Percentiles rank a stretch among this genome's conserved stretches.
These are phyloP conservation scores for Alligator sinensis DNA, from an alignment of 2,113 vertebrate species.

Conservation along the genomic window DNA sequence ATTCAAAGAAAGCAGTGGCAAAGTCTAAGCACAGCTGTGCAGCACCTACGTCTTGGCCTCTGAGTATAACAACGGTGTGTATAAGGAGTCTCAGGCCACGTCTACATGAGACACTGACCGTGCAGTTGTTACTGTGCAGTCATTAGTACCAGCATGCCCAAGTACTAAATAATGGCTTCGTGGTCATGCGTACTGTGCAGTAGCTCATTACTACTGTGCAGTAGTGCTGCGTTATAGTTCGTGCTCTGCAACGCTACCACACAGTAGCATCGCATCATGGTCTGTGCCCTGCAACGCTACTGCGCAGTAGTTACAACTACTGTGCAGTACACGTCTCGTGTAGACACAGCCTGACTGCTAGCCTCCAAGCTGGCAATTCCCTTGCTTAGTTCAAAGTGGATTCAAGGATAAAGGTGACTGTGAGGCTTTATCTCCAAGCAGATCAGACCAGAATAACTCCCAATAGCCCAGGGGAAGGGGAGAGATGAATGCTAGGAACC, in stretches of 20 bases:
- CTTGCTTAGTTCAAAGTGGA: neutral
- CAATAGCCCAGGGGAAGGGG: neutral
- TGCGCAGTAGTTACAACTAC: no score
- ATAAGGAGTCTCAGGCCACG: neutral
- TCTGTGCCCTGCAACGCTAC: no score
- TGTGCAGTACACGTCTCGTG: no score
- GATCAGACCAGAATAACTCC: neutral
- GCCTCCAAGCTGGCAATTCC: neutral
- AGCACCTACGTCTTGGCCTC: neutral
- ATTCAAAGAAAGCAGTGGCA: neutral
- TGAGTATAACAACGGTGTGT: neutral
- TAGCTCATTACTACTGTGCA: no score
- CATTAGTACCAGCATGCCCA: neutral
- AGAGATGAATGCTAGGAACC: neutral
- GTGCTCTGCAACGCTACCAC: no score
- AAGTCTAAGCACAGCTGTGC: neutral
- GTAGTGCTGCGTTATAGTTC: no score
- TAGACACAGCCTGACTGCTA: neutral
- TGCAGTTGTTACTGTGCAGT: no score
- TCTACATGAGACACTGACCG: neutral
- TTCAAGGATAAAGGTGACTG: neutral
- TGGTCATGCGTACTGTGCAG: neutral
- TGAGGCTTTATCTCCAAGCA: neutral
- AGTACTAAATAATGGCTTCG: neutral
- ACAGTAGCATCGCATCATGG: no score